Evolutionary conservation across 1,140 invertebrate genomes (phyloP).

Genomic region (Drosophila athabasca): DNA sequence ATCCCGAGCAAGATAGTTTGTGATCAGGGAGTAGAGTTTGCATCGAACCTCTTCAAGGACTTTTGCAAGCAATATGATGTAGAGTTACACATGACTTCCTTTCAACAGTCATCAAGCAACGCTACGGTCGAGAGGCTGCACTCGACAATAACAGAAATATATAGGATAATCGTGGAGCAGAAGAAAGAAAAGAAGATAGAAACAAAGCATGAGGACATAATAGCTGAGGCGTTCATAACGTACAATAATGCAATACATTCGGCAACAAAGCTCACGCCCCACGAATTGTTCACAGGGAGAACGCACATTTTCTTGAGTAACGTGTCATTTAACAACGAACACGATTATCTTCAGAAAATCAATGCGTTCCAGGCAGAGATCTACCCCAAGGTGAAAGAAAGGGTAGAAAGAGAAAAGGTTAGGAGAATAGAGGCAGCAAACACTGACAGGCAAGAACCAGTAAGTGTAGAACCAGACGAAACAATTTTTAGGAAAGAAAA

Average conservation of each 20-base stretch:
- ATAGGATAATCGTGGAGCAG: constrained; percentile 2
- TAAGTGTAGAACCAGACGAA: not conserved
- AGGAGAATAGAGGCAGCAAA: not conserved
- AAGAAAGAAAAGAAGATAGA: not conserved
- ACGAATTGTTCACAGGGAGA: not conserved
- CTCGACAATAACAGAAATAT: constrained; percentile 9
- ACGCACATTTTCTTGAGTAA: not conserved
- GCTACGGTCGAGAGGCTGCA: constrained; percentile 10
- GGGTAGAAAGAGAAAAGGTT: not conserved
- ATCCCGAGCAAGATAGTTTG: not conserved
- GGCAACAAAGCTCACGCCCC: constrained; percentile 11
- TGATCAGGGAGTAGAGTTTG: not conserved
- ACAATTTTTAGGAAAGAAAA: constrained; percentile 5
- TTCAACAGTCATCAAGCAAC: not conserved
- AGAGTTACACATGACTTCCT: too few relatives aligned
- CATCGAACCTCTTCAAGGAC: not conserved
- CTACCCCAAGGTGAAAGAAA: constrained; percentile 1
- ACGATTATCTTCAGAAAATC: constrained; percentile 9
- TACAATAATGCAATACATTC: constrained; percentile 39
- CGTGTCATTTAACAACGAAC: not conserved
- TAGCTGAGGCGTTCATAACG: constrained; percentile 32
- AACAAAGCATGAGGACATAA: constrained; percentile 22
- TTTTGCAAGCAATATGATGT: not conserved
- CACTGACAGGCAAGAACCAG: not conserved
- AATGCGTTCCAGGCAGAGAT: constrained; percentile 2